These are phyloP conservation scores for Alauda arvensis DNA, from an alignment of 2,797 vertebrate genomes.

Conservation along the genomic window DNA sequence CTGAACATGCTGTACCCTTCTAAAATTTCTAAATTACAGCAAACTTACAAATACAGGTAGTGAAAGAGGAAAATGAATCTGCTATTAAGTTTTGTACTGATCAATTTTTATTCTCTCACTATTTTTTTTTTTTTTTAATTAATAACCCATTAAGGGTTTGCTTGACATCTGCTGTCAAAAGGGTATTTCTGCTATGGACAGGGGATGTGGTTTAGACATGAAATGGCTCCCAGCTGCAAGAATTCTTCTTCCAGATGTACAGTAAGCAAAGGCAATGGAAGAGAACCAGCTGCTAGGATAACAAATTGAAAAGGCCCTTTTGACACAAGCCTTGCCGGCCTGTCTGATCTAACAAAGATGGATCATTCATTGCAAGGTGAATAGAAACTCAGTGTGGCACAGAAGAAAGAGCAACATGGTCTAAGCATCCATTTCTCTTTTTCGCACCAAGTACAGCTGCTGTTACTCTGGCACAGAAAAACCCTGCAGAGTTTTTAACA, in stretches of 20 bases:
- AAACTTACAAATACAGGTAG: background rate
- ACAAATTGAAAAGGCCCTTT: constrained; percentile 65
- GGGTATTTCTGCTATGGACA: constrained; percentile 65
- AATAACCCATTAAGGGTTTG: constrained; percentile 44
- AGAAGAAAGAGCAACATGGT: background rate
- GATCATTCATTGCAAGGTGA: constrained; percentile 63
- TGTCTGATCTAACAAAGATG: constrained; percentile 67
- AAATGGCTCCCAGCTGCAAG: constrained; percentile 80
- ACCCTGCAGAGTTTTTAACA: background rate
- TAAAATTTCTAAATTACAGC: background rate
- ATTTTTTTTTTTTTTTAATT: constrained; percentile 20
- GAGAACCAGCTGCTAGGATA: constrained; percentile 72
- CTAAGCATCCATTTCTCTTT: background rate
- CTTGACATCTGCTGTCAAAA: constrained; percentile 50
- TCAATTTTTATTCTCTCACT: background rate
- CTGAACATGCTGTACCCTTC: background rate
- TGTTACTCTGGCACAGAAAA: background rate
- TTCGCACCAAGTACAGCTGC: background rate
- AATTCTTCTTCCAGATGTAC: constrained; percentile 70
- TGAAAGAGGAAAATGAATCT: background rate
- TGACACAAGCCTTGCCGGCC: constrained; percentile 44
- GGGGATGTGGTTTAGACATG: constrained; percentile 65
- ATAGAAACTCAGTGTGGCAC: constrained; percentile 28
- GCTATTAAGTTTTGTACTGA: background rate
- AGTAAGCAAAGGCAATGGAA: constrained; percentile 67